phyloP scores from a whole-genome alignment of 2,113 vertebrate species.

The Ceyx margarethae region DNA sequence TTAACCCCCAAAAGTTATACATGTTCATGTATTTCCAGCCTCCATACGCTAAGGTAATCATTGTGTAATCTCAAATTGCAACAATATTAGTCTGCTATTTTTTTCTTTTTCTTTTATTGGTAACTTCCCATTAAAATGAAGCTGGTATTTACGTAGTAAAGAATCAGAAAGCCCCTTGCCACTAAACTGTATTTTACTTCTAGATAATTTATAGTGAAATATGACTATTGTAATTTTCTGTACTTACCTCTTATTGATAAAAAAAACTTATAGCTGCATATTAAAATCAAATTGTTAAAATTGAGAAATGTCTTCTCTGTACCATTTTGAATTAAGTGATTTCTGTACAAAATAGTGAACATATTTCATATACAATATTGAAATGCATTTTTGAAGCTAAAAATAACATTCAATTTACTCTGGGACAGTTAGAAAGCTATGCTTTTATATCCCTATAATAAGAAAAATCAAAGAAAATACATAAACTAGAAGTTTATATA shows the following conservation, averaged over 20 bases:
- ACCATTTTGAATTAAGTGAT: not conserved
- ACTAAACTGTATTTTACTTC: not conserved
- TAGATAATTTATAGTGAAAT: not conserved
- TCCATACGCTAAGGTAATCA: not conserved
- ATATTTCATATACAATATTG: not conserved
- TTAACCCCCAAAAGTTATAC: not conserved
- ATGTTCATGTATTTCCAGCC: not conserved
- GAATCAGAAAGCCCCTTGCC: not conserved
- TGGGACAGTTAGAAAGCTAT: not conserved
- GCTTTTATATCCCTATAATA: not conserved
- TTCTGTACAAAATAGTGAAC: not conserved
- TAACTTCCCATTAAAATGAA: not conserved
- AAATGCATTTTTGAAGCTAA: not conserved
- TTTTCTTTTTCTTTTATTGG: not conserved
- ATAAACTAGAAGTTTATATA: not conserved
- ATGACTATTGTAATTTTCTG: not conserved
- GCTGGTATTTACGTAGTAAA: not conserved
- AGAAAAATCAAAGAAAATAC: not conserved
- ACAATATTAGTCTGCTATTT: not conserved
- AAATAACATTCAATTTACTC: not conserved
- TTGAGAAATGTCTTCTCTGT: fast-evolving
- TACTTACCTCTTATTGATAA: not conserved
- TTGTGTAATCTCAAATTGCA: not conserved
- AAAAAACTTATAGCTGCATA: not conserved
- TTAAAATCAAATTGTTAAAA: not conserved